These are phyloP conservation scores for Cotesia glomerata DNA, from an alignment of 1,140 invertebrate genomes.

Conservation along the genomic window DNA sequence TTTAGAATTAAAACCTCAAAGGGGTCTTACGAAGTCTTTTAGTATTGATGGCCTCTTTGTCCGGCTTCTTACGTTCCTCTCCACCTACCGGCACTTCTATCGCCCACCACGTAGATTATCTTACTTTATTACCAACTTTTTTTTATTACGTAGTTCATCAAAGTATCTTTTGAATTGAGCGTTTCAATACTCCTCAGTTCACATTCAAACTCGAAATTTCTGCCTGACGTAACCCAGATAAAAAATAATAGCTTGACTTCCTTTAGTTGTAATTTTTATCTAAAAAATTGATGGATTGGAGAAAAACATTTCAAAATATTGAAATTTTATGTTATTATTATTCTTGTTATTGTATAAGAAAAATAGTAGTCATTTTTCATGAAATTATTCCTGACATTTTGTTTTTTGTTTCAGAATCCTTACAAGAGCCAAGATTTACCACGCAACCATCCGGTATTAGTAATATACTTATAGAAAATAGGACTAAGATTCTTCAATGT, in stretches of 20 bases:
- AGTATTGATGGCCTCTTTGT: constrained; percentile 19
- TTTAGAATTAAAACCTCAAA: neutral
- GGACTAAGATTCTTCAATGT: constrained; percentile 88
- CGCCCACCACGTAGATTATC: neutral
- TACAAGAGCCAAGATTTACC: constrained; percentile 83
- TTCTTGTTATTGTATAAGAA: constrained; percentile 18
- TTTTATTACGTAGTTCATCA: constrained; percentile 7
- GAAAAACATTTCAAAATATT: neutral
- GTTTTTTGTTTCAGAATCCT: constrained; percentile 63
- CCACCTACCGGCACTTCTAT: neutral
- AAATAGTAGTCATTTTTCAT: constrained; percentile 1
- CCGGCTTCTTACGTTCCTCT: constrained; percentile 6
- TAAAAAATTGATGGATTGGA: neutral
- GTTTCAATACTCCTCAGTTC: too few relatives aligned
- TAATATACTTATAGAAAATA: constrained; percentile 83
- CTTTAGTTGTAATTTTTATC: neutral
- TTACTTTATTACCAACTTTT: neutral
- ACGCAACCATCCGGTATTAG: constrained; percentile 82
- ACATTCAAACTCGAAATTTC: neutral
- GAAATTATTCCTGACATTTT: constrained; percentile 1
- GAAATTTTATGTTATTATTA: constrained; percentile 9
- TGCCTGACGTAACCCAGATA: neutral
- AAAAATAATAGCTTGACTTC: constrained; percentile 5
- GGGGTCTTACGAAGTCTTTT: constrained; percentile 18
- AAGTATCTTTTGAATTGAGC: neutral